Conservation (phyloP, 2,797 vertebrate genomes). For the Tympanoctomys barrerae region DNA sequence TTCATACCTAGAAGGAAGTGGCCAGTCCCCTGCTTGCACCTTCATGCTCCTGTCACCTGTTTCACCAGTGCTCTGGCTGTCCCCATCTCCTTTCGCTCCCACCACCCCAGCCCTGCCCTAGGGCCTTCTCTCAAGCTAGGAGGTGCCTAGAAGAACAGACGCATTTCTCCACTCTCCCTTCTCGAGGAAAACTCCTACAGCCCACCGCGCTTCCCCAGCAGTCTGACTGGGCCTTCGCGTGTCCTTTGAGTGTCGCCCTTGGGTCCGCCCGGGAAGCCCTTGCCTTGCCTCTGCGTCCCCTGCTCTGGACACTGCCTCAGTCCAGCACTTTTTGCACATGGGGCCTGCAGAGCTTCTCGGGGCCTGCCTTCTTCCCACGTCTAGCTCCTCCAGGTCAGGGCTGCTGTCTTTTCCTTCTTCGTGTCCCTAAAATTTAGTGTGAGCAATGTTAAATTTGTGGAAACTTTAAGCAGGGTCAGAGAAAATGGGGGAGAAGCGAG, state of each 20-base stretch:
- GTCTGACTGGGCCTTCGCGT: neutral
- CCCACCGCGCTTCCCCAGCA: neutral
- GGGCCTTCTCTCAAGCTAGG: neutral
- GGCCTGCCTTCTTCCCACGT: neutral
- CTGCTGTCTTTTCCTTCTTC: neutral
- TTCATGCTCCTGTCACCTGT: neutral
- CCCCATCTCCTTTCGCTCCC: neutral
- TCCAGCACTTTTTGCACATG: neutral
- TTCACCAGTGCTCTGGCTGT: neutral
- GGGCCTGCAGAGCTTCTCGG: neutral
- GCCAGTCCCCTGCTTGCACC: accelerated
- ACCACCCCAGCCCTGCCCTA: neutral
- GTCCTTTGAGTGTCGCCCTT: neutral
- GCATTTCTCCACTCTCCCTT: neutral
- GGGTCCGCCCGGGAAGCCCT: neutral
- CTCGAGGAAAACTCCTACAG: neutral
- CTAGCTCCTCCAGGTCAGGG: neutral
- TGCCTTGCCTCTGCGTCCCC: neutral
- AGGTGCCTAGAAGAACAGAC: neutral
- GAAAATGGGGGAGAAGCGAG: neutral
- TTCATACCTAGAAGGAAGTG: neutral
- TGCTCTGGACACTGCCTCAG: neutral
- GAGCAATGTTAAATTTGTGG: neutral
- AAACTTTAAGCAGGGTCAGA: neutral
- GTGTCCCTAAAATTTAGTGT: neutral